Conservation (phyloP, 2,113 vertebrate genomes). For the Gavialis gangeticus region DNA sequence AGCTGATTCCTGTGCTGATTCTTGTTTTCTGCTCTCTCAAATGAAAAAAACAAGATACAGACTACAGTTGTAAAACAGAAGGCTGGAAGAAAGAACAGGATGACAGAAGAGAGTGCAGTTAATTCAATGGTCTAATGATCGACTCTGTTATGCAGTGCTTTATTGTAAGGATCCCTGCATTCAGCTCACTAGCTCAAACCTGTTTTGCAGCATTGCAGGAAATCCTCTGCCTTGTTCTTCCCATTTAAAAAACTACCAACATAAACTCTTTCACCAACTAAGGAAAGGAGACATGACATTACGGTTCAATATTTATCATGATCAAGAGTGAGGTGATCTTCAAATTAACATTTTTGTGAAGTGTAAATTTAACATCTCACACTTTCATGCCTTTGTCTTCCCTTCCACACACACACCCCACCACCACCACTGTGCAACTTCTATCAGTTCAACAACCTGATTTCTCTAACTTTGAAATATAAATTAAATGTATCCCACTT, state of each 20-base stretch:
- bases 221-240: slow-evolving; percentile 46
- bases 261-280: slow-evolving; percentile 35
- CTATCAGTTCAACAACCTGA: slow-evolving; percentile 35
- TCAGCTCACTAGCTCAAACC: slow-evolving; percentile 54
- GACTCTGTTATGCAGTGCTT: slow-evolving; percentile 63
- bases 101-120: slow-evolving; percentile 23
- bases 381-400: slow-evolving; percentile 26
- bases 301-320: slow-evolving; percentile 55
- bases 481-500: slow-evolving; percentile 24
- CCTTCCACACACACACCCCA: not conserved
- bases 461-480: slow-evolving; percentile 42
- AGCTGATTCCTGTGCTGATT: slow-evolving; percentile 31
- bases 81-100: slow-evolving; percentile 18
- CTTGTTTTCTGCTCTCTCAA: not conserved
- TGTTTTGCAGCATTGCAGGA: slow-evolving; percentile 64
- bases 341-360: slow-evolving; percentile 37
- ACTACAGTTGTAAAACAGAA: slow-evolving; percentile 41
- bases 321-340: slow-evolving; percentile 26
- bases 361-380: slow-evolving; percentile 23
- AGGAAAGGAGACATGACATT: slow-evolving; percentile 4
- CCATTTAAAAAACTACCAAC: slow-evolving; percentile 7
- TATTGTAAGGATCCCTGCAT: slow-evolving; percentile 50
- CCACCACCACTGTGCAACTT: not conserved
- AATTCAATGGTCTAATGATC: slow-evolving; percentile 66
- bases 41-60: slow-evolving; percentile 46